phyloP scores from a whole-genome alignment of 2,113 vertebrate genomes.

The Psilopogon haemacephalus region DNA sequence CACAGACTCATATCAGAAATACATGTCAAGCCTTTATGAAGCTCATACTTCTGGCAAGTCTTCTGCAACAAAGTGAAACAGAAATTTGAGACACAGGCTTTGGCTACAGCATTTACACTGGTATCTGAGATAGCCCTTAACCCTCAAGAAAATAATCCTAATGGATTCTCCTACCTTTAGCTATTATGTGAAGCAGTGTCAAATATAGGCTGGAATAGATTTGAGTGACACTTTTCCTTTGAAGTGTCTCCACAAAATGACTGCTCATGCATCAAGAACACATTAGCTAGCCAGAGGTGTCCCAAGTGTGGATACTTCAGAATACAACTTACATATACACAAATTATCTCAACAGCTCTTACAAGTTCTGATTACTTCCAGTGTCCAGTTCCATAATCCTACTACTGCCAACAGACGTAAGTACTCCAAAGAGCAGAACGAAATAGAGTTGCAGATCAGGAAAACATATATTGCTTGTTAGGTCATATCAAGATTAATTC shows the following conservation, averaged over 20 bases:
- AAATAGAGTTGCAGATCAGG: neutral
- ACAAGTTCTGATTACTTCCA: neutral
- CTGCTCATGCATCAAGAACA: neutral
- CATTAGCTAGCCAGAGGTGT: neutral
- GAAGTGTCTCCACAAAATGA: neutral
- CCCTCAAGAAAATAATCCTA: neutral
- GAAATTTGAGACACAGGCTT: neutral
- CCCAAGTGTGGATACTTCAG: neutral
- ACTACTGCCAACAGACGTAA: accelerated
- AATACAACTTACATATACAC: neutral
- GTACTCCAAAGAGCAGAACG: neutral
- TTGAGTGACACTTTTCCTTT: neutral
- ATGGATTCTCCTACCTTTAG: neutral
- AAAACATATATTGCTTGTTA: neutral
- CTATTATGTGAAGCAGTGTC: neutral
- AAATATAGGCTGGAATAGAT: neutral
- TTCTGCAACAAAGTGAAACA: neutral
- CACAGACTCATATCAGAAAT: neutral
- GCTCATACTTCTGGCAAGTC: neutral
- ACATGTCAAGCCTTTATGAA: neutral
- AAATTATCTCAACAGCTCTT: neutral
- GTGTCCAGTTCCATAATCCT: neutral
- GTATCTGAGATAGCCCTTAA: neutral
- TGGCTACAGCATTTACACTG: neutral
- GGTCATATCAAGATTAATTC: neutral